Evolutionary conservation across 2,797 vertebrate genomes (phyloP).

Genomic region (Sylvilagus floridanus): DNA sequence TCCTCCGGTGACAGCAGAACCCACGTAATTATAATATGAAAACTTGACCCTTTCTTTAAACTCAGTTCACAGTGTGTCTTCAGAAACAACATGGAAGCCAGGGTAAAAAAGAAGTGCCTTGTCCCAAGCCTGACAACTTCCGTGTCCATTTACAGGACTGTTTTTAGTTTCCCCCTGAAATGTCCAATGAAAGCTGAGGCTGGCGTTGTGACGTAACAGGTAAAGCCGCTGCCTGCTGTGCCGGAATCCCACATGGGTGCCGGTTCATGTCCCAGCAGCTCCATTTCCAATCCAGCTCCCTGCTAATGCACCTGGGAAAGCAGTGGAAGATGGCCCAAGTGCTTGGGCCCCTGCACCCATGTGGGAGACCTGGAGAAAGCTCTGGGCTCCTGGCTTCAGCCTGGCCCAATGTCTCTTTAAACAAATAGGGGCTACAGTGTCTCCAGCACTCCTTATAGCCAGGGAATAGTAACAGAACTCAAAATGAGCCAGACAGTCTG

Average conservation of each 20-base stretch:
- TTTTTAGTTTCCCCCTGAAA: background rate
- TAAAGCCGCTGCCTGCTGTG: too few species aligned
- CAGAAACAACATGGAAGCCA: background rate
- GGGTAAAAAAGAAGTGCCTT: background rate
- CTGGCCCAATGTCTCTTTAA: constrained; percentile 37
- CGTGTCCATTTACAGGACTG: background rate
- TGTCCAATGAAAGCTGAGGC: background rate
- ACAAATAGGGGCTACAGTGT: background rate
- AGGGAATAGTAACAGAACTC: constrained; percentile 17
- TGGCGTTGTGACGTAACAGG: too few species aligned
- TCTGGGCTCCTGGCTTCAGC: too few species aligned
- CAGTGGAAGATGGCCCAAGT: too few species aligned
- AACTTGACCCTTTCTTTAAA: constrained; percentile 46
- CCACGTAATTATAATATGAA: constrained; percentile 15
- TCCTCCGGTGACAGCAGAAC: constrained; percentile 53
- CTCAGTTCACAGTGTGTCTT: constrained; percentile 23
- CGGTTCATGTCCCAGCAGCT: too few species aligned
- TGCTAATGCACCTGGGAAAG: too few species aligned
- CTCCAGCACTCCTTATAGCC: background rate
- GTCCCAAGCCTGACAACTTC: background rate
- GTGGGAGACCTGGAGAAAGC: too few species aligned
- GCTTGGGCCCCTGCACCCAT: too few species aligned
- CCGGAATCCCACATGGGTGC: too few species aligned
- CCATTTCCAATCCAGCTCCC: too few species aligned
- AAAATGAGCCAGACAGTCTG: background rate